These are phyloP conservation scores for Entelurus aequoreus DNA, from an alignment of 2,113 vertebrate genomes.

Conservation along the genomic window DNA sequence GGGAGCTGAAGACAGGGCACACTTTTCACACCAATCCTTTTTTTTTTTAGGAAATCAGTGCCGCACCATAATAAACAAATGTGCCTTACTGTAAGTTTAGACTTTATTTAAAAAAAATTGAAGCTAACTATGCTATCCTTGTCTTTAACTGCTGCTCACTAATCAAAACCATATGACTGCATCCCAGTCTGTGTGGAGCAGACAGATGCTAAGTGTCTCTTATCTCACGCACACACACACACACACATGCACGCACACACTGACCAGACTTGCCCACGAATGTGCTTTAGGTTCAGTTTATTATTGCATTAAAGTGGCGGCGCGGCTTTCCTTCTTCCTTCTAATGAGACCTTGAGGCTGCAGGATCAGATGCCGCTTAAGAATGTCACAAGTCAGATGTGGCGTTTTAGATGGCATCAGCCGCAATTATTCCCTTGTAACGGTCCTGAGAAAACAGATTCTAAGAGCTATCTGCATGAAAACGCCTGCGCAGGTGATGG, in stretches of 20 bases:
- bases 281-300: conserved; percentile 54
- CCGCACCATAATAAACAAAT: conserved; percentile 13
- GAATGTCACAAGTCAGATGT: conserved; percentile 34
- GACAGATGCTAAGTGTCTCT: conserved; percentile 67
- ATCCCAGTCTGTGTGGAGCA: conserved; percentile 56
- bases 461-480: conserved; percentile 17
- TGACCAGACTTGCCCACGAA: conserved; percentile 55
- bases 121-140: conserved; percentile 59
- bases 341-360: conserved; percentile 34
- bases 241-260: conserved; percentile 30
- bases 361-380: conserved; percentile 34
- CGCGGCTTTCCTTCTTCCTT: conserved; percentile 35
- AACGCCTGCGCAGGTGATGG: conserved; percentile 45
- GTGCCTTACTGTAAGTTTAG: conserved; percentile 34
- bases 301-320: conserved; percentile 44
- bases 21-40: conserved; percentile 41
- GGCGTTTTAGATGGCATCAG: conserved; percentile 13
- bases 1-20: conserved; percentile 45
- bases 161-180: conserved; percentile 68
- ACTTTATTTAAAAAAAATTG: conserved; percentile 8
- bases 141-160: conserved; percentile 55
- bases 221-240: conserved; percentile 19
- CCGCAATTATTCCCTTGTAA: conserved; percentile 10
- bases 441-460: conserved; percentile 15
- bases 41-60: conserved; percentile 35